Conservation (phyloP, 1,140 invertebrate genomes). For the Acyrthosiphon pisum region DNA sequence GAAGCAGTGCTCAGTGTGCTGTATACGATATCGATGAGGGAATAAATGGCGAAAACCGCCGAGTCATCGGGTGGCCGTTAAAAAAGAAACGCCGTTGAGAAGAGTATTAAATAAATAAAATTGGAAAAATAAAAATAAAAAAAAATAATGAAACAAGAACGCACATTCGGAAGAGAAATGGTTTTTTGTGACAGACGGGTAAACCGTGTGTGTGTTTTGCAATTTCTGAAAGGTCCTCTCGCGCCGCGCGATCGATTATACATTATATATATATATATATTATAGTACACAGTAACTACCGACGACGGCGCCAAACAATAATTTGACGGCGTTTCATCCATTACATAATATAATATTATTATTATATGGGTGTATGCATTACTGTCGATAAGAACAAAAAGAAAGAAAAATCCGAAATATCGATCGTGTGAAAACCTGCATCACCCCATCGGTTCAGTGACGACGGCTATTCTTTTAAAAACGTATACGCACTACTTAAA, state of each 20-base stretch:
- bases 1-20: background rate
- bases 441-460: background rate
- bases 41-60: conserved; percentile 24
- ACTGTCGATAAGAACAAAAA: background rate
- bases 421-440: background rate
- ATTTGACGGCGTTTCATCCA: background rate
- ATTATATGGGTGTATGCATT: background rate
- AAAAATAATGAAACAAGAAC: conserved; percentile 20
- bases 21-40: background rate
- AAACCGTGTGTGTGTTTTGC: conserved; percentile 54
- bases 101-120: conserved; percentile 44
- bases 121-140: conserved; percentile 12
- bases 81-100: conserved; percentile 40
- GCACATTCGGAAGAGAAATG: conserved; percentile 49
- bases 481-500: background rate
- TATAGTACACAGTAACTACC: background rate
- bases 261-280: background rate
- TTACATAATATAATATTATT: background rate
- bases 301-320: conserved; percentile 22
- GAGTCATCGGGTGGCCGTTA: conserved; percentile 53
- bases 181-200: conserved; percentile 57
- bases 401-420: background rate
- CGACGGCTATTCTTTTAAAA: background rate
- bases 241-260: conserved; percentile 25
- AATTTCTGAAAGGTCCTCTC: conserved; percentile 49